Evolutionary conservation across 2,797 vertebrate species (phyloP), one percentile per base, ranked within the genome.

Genomic region (Hapalemur alaotrensis): DNA sequence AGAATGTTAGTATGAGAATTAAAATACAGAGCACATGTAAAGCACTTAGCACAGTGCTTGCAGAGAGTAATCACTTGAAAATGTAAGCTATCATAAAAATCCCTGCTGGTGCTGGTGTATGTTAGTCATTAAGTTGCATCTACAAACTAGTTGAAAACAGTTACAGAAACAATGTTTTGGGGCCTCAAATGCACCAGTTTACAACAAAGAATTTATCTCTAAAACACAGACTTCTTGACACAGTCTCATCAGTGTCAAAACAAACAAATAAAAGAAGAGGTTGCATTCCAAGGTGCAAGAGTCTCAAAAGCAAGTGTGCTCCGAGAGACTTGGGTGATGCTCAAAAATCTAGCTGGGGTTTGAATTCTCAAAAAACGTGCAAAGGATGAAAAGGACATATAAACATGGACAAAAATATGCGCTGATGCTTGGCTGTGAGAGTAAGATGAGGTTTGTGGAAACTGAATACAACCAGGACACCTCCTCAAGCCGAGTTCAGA

Each of bases 381-480:
- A 12, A 8, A 7, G 20, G 23, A 9, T 0, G 5, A 12, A 52
- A 69, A 70, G 7, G 7, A 14, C 12, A 0, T 0, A 0, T 10
- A 8, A 7, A 11, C 12, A 30, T n/a, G 38, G 48, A 32, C 32
- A 17, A n/a, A 67, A n/a, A 3, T 1, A 4, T 0, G 6, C 75
- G 46, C 5, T 0, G 32, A 10, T 2, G 2, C 41, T 41, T 4
- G 2, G 28, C 17, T 7, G 0, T n/a, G 32, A 25, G 32, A 17
- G 18, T 3, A 32, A 76, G 22, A 12, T 4, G 59, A 72, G 6
- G 3, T 38, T 41, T 32, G 6, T 25, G n/a, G 35, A 52, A 28
- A 48, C 32, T 11, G 2, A 35, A 38, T 1, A 6, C 6, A 4
- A 14, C 43, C 12, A 20, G 48, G 23, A 63, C 2, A 2, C 4